Evolutionary conservation across 2,113 vertebrate species (phyloP), one percentile per base, ranked within the genome.

Genomic region (Lophius piscatorius): DNA sequence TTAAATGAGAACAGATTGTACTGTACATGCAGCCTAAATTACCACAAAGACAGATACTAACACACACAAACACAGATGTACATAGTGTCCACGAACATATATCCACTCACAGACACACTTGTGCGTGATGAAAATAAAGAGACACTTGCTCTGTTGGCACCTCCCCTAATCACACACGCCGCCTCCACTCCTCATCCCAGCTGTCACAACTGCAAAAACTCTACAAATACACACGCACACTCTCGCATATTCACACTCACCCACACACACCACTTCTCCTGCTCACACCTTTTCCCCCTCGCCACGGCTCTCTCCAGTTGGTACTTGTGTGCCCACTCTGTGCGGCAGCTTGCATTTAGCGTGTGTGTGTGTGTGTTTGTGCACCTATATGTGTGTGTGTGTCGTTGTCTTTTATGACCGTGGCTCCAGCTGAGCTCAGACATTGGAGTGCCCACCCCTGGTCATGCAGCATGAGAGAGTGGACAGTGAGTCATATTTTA

Each of bases 161-260:
- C 87, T 88, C 87, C 76, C 85, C 80, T 80, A 76, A 83, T 89
- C 88, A 87, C 88, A 89, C 88, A 77, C 84, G 70, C 84, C 87
- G 85, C 88, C 85, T 85, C 85, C 87, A 87, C 85, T 88, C 87
- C 85, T 88, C 87, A 85, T 87, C 85, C 88, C 87, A 90, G 88
- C 87, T 90, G 88, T 90, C 88, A 89, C 88, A 88, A 89, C 87
- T 90, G 88, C 88, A 90, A 79, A 87, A 84, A 74, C 82, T 81
- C 74, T 76, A 82, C 82, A 81, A 85, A 87, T 82, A 90, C 83
- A 85, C 82, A 70, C 60, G 35, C 88, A 57, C 79, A 71, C 78
- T 73, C 78, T 80, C 54, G 4, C 82, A 81, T 66, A 85, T 83
- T 84, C 88, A 80, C 88, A 87, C 87, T 81, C 85, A 81, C 87